phyloP scores from a whole-genome alignment of 2,797 vertebrate genomes.

The Pelochelys cantorii region DNA sequence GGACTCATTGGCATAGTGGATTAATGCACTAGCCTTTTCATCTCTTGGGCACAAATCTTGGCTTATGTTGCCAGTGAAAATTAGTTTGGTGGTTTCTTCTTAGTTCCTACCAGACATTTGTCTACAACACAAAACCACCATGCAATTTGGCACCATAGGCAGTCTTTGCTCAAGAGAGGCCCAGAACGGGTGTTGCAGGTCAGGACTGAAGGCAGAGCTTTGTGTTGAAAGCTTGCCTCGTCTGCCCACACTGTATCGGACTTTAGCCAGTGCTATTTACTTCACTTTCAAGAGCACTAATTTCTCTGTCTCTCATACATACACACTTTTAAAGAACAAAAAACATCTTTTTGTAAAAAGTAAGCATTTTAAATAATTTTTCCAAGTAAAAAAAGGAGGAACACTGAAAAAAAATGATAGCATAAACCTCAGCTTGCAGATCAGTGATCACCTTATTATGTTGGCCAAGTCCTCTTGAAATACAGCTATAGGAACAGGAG shows the following conservation, averaged over 20 bases:
- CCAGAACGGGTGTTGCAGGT: constrained; percentile 72
- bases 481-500: not conserved
- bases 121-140: constrained; percentile 60
- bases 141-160: constrained; percentile 62
- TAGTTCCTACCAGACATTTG: constrained; percentile 55
- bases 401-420: constrained; percentile 65
- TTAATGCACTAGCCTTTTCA: constrained; percentile 16
- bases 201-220: constrained; percentile 65
- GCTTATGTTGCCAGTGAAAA: constrained; percentile 52
- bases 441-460: constrained; percentile 61
- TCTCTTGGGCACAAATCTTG: constrained; percentile 45
- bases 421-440: constrained; percentile 47
- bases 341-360: constrained; percentile 61
- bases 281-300: constrained; percentile 74
- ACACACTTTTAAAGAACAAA: constrained; percentile 68
- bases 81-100: constrained; percentile 52
- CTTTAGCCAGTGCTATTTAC: constrained; percentile 73
- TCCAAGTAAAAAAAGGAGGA: constrained; percentile 55
- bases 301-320: constrained; percentile 59
- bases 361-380: constrained; percentile 68
- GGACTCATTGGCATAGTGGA: constrained; percentile 6
- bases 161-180: constrained; percentile 64
- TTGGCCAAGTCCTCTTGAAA: not conserved
- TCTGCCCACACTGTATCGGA: constrained; percentile 66
- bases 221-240: constrained; percentile 72